A percentile compares a stretch with the other conserved stretches of the same genome.
Evolutionary conservation across 2,797 vertebrate genomes (phyloP).

Genomic region (Pangasius krempfi): DNA sequence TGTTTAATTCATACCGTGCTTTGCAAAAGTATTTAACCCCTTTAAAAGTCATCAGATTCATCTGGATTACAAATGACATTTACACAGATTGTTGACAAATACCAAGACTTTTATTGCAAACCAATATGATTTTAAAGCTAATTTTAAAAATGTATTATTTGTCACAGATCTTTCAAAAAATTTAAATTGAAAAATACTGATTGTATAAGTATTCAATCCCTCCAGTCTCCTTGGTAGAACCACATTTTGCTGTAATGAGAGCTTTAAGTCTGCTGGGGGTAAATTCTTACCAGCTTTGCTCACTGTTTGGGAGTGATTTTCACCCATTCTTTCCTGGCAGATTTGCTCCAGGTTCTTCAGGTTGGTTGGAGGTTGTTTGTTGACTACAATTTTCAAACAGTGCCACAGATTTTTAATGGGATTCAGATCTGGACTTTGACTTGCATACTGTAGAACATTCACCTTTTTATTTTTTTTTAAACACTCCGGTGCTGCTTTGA

Average conservation of each 20-base stretch:
- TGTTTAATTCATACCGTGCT: background rate
- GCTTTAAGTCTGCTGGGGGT: background rate
- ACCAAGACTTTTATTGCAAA: background rate
- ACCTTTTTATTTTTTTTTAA: background rate
- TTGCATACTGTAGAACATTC: background rate
- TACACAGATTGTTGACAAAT: background rate
- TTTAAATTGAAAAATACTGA: background rate
- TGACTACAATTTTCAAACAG: background rate
- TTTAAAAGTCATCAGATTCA: background rate
- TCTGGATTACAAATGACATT: background rate
- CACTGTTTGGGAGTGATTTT: background rate
- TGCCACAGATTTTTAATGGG: background rate
- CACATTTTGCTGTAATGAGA: background rate
- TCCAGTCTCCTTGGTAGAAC: background rate
- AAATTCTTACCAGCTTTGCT: background rate
- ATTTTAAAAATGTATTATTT: background rate
- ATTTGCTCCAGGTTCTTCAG: background rate
- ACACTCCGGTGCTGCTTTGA: background rate
- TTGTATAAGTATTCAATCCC: background rate
- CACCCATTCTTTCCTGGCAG: background rate
- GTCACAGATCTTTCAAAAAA: background rate
- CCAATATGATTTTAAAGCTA: background rate
- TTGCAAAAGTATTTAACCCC: background rate
- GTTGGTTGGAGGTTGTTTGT: background rate
- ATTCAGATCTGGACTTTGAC: background rate